These are phyloP conservation scores for Xiphias gladius DNA, from an alignment of 2,113 vertebrate species.

Conservation along the genomic window DNA sequence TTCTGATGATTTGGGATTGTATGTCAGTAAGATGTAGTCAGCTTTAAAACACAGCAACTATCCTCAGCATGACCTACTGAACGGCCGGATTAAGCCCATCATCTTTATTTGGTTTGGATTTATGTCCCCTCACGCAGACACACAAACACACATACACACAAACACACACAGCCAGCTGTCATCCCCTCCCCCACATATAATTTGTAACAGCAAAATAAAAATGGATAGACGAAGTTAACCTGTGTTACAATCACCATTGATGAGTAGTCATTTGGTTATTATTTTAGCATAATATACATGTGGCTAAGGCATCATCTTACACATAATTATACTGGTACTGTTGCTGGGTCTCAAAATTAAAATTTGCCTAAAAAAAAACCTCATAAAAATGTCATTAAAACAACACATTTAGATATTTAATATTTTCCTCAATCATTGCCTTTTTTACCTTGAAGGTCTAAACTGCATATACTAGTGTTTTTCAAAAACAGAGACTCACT, in stretches of 20 bases:
- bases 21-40: constrained; percentile 14
- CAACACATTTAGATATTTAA: neutral
- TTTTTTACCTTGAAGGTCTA: neutral
- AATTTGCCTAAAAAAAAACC: constrained; percentile 8
- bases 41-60: constrained; percentile 52
- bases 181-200: constrained; percentile 51
- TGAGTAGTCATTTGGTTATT: constrained; percentile 36
- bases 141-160: constrained; percentile 25
- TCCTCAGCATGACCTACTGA: constrained; percentile 77
- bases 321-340: neutral
- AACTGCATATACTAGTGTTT: neutral
- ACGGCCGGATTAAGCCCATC: constrained; percentile 77
- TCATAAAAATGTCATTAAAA: too few relatives aligned
- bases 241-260: constrained; percentile 37
- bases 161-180: constrained; percentile 66
- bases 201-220: constrained; percentile 49
- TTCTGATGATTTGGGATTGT: constrained; percentile 14
- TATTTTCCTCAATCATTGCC: neutral
- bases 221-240: constrained; percentile 31
- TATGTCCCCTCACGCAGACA: constrained; percentile 45
- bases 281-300: constrained; percentile 20
- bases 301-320: neutral
- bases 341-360: neutral
- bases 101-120: constrained; percentile 70
- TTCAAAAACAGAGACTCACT: neutral